These are phyloP conservation scores for Echinometra lucunter DNA, from an alignment of 53 echinoderm and acorn worm genomes.

Conservation along the genomic window DNA sequence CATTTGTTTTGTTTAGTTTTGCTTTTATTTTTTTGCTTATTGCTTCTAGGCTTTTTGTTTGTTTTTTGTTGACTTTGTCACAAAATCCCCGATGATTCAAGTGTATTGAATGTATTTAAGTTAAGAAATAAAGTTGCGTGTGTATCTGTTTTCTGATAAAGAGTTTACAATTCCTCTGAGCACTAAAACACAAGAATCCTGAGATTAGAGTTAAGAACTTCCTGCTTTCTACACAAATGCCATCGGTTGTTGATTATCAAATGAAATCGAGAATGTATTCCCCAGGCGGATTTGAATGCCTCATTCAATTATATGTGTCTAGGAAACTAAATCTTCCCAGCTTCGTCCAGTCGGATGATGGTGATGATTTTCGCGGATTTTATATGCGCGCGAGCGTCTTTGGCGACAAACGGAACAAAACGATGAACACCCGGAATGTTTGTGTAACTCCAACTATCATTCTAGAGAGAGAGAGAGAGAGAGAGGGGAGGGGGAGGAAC, in stretches of 20 bases:
- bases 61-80: neutral
- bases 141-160: neutral
- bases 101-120: neutral
- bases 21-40: no score
- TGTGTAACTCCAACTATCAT: no score
- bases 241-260: neutral
- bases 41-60: neutral
- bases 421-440: no score
- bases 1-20: no score
- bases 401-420: no score
- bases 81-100: neutral
- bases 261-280: neutral
- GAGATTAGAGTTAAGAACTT: constrained; percentile 16
- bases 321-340: neutral
- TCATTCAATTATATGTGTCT: constrained; percentile 48
- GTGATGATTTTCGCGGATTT: neutral
- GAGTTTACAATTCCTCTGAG: neutral
- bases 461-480: no score
- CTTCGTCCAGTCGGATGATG: neutral
- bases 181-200: neutral
- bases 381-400: neutral
- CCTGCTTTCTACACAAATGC: neutral
- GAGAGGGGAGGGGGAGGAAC: no score
- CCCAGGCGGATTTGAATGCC: neutral
- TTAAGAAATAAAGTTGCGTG: neutral